Conservation (phyloP, 2,888 invertebrate species). For the Proisotoma minuta region DNA sequence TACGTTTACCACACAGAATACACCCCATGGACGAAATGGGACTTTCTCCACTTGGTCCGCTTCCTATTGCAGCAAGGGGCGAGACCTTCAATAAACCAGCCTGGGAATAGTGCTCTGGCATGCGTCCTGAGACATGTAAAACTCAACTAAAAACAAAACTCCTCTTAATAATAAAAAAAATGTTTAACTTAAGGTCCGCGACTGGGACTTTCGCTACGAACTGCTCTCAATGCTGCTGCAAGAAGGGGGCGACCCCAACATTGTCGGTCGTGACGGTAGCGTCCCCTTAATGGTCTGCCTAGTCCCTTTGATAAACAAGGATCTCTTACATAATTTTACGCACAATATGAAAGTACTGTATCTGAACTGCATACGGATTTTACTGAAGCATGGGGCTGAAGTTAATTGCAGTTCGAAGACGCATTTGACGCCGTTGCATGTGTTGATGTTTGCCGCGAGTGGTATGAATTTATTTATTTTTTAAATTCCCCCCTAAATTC, state of each 20-base stretch:
- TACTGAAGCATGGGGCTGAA: conserved; percentile 67
- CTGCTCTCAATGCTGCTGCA: conserved; percentile 58
- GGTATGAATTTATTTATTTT: conserved; percentile 1
- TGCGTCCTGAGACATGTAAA: conserved; percentile 61
- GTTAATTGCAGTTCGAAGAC: conserved; percentile 67
- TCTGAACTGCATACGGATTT: conserved; percentile 64
- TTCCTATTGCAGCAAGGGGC: conserved; percentile 62
- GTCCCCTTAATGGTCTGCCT: conserved; percentile 70
- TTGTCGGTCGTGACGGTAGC: conserved; percentile 62
- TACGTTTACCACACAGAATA: conserved; percentile 61
- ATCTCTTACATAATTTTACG: conserved; percentile 66
- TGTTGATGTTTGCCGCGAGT: conserved; percentile 63
- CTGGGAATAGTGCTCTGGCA: conserved; percentile 64
- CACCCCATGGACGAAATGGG: conserved; percentile 49
- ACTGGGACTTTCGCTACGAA: conserved; percentile 64
- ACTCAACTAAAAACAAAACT: neutral
- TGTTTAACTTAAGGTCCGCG: conserved; percentile 55
- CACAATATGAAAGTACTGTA: conserved; percentile 72
- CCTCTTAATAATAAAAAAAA: neutral
- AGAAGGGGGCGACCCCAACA: conserved; percentile 49
- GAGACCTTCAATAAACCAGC: conserved; percentile 64
- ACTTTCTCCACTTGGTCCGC: conserved; percentile 65
- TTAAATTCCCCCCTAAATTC: neutral
- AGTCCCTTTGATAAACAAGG: conserved; percentile 69
- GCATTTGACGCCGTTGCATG: conserved; percentile 65